Evolutionary conservation across 2,113 vertebrate species (phyloP).

Genomic region (Rhegmatorhina hoffmannsi): DNA sequence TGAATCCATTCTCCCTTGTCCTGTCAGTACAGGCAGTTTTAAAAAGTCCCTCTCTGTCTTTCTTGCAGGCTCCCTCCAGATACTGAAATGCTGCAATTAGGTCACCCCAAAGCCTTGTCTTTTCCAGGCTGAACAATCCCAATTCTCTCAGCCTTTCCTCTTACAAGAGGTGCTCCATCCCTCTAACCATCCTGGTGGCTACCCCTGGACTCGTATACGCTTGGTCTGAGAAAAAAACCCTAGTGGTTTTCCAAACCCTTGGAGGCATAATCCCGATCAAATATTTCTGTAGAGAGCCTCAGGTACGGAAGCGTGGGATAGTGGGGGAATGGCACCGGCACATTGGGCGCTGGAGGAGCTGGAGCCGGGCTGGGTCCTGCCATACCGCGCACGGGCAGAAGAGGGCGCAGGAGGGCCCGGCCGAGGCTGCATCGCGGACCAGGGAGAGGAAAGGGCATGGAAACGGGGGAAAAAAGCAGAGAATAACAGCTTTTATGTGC

Average conservation of each 20-base stretch:
- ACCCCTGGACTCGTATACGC: rapidly evolving
- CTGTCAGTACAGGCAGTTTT: background rate
- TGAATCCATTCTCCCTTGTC: background rate
- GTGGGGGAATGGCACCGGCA: background rate
- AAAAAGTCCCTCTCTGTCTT: background rate
- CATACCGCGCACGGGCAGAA: rapidly evolving
- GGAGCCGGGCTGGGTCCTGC: background rate
- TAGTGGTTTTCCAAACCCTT: background rate
- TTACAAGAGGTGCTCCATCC: background rate
- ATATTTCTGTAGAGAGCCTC: background rate
- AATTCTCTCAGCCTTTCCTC: background rate
- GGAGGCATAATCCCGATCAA: background rate
- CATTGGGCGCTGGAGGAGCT: rapidly evolving
- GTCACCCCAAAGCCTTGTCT: background rate
- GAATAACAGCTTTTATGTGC: background rate
- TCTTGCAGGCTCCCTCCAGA: background rate
- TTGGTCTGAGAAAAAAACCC: background rate
- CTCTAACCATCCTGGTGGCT: rapidly evolving
- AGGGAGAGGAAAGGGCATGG: background rate
- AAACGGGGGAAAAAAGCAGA: background rate
- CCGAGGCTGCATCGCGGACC: background rate
- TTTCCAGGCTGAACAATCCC: background rate
- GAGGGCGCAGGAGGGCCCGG: background rate
- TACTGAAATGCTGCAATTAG: background rate
- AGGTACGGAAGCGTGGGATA: rapidly evolving